Evolutionary conservation across 2,888 invertebrate species (phyloP), one percentile per base, ranked within the genome.

Genomic region (Brachypalpus laphriformis): DNA sequence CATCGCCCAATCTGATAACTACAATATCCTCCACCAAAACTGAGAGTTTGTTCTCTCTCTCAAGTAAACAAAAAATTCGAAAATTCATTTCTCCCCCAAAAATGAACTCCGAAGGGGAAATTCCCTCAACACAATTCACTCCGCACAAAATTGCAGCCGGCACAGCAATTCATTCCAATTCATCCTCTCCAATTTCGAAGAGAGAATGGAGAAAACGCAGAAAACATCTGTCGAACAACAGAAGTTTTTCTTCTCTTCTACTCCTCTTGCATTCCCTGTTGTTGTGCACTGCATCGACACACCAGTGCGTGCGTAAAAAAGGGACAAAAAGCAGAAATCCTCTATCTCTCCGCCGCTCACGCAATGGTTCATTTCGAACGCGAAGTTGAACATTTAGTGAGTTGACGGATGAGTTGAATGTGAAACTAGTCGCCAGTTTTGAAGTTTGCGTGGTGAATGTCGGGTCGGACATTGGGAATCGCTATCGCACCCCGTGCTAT

Each of bases 361-460:
- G 34, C 78, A 7, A 22, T 9, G 47, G 45, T 85, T 85, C 85
- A 85, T 81, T 85, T 71, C 70, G 65, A 71, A 81, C 18, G 75
- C 45, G 40, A 75, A 75, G 70, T 75, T 75, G 81, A 71, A 85
- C 47, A 85, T 68, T 54, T 85, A n/a, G 45, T 45, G 80, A 75
- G 63, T 42, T 85, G 85, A 85, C 61, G 71, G 85, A 81, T 76
- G 81, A 85, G 80, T 56, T 59, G 70, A 76, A 51, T 54, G 59
- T 66, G 45, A 71, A 85, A 85, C 81, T 56, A 80, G 85, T 87
- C 87, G 85, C 89, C 90, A 90, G 90, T 90, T 90, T 89, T 88
- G 89, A 90, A 90, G 90, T 89, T 90, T 90, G 90, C 90, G 90
- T 90, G 90, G 89, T 90, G 86, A 89, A 89, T 89, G 89, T 90